Evolutionary conservation across 2,888 invertebrate genomes (phyloP), one percentile per base, ranked within the genome.

Genomic region (Esperia sulphurella): DNA sequence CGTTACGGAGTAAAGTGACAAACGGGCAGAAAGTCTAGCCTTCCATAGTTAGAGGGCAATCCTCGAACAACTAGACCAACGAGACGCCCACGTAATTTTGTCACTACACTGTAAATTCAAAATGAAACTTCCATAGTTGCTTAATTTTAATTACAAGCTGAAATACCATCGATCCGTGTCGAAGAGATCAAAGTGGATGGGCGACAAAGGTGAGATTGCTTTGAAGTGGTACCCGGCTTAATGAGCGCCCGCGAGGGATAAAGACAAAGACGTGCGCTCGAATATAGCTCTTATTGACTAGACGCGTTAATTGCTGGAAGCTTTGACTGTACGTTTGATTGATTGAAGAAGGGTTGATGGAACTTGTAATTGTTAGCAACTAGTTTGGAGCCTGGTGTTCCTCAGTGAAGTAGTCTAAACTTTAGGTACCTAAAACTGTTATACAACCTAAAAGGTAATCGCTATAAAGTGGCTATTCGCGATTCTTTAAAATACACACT

Each of bases 181-280:
- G 9, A 13, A 38, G 59, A 72, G 75, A 83, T 85, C 81, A 85
- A 85, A 84, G 81, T 59, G 58, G 58, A 54, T 54, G 64, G 59
- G 65, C 70, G 62, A 74, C 76, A 81, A 79, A 77, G 83, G 72
- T 74, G 76, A 76, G 60, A 78, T 76, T 78, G 66, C 79, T 82
- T 74, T 82, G 75, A 78, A 80, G 71, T 74, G 68, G 63, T 64
- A 56, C 64, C 60, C 53, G 52, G 56, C 56, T 69, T 79, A 75
- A 81, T 70, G 70, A 75, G 67, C 57, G 57, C 37, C 54, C 53
- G 54, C 47, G 51, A 61, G 47, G 43, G 46, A 53, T 58, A 42
- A 37, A 48, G 52, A 47, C 43, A 42, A 41, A 47, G 35, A 49
- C 46, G 14, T 52, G 63, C 68, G 64, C 54, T 60, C 60, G 63